Evolutionary conservation across 2,888 invertebrate species (phyloP), one percentile per base, ranked within the genome.

Genomic region (Gisinianus flammeolus): DNA sequence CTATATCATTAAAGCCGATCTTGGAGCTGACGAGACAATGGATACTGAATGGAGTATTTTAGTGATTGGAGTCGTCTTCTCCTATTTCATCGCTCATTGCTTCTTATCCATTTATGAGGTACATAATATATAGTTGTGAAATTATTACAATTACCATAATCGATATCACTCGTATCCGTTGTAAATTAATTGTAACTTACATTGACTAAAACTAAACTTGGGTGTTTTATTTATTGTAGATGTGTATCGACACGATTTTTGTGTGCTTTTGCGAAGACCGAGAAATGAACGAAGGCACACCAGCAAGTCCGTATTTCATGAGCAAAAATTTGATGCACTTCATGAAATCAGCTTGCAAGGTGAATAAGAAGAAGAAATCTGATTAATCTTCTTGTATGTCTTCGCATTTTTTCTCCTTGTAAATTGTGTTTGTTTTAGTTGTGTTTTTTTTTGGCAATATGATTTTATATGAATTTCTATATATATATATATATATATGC

Each of bases 101-200:
- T 92, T 93, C 85, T 89, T 93, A 80, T 91, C 92, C 8, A 90
- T 93, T 33, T 93, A 92, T 85, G 92, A 93, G 90, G 92, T 92
- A 87, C 87, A 86, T 85, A 30, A 12, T 19, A 12, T 56, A n/a
- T n/a, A 58, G 22, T 58, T 66, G 8, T 66, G 16, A 66, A 0
- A 66, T 28, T 19, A 26, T 35, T 3, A 1, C 22, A 6, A 35
- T 44, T 8, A 35, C 12, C 0, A n/a, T 68, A 35, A 35, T 26
- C n/a, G 2, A 35, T 6, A 69, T 33, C 3, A 2, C 2, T 26
- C 4, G 6, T 19, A 58, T 72, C 31, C 31, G 2, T 56, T 70
- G 64, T 75, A 66, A 35, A 62, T 66, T 31, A 44, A 1, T 12
- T 69, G 26, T 69, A n/a, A 22, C 22, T 24, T n/a, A 6, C 24